Evolutionary conservation across 2,888 invertebrate species (phyloP).

Genomic region (Syritta pipiens): DNA sequence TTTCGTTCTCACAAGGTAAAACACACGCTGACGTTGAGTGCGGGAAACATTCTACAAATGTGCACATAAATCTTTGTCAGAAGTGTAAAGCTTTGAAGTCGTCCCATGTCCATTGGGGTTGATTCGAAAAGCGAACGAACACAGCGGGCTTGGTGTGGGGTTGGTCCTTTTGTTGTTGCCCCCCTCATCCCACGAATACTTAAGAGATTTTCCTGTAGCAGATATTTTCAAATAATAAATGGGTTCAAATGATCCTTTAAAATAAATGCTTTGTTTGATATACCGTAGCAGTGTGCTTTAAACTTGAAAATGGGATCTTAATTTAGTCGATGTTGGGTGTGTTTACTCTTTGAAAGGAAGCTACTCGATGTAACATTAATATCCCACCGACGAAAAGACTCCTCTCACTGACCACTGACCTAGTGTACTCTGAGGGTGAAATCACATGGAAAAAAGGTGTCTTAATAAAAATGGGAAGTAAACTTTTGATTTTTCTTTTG

Average conservation of each 20-base stretch:
- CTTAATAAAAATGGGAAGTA: no score
- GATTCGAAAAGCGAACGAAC: neutral
- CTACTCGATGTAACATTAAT: no score
- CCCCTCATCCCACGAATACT: no score
- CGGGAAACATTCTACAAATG: constrained; percentile 25
- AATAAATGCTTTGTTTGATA: constrained; percentile 36
- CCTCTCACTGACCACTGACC: no score
- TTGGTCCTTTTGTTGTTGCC: constrained; percentile 15
- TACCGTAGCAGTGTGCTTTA: neutral
- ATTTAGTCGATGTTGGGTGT: neutral
- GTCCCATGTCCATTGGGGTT: constrained; percentile 23
- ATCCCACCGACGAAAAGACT: no score
- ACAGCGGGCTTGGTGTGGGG: neutral
- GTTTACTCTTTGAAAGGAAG: neutral
- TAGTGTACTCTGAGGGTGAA: no score
- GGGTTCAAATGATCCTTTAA: constrained; percentile 37
- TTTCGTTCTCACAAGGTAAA: neutral
- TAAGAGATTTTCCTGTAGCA: neutral
- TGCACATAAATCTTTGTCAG: constrained; percentile 36
- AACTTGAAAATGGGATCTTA: neutral
- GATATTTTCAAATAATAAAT: constrained; percentile 38
- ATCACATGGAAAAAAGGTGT: no score
- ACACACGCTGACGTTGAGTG: constrained; percentile 3
- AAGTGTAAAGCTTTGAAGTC: constrained; percentile 26
- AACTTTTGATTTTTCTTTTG: no score